Base-by-base conservation (phyloP, 2,797 vertebrate genomes). In the Heteromormyrus szaboi region DNA sequence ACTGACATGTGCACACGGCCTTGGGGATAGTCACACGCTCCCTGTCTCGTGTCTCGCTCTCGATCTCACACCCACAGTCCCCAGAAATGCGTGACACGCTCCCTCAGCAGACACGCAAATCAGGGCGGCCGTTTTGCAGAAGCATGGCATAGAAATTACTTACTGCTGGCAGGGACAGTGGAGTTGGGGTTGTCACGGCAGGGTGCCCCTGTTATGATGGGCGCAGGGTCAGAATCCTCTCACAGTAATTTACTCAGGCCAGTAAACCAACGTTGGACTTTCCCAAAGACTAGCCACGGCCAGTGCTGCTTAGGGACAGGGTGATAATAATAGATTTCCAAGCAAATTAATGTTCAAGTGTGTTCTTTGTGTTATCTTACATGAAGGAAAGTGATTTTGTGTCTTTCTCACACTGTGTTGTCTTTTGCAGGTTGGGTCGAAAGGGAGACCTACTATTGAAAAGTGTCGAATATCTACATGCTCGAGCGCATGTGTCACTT, bases 361-460 rank as follows among this genome's bases (percentile, higher is more conserved):
- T 33, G 65, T 33, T 68, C 65, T 37, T 33, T 12, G 1, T 14
- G 65, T 33, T 33, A 2, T 33, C 65, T 33, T 14, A 68, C 65
- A 68, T 33, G 65, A 68, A 37, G 65, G 25, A 33, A 33, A 14
- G 65, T 68, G 65, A 5, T 6, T 29, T 2, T 68, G 11, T 6
- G 14, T 17, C 11, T 12, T 85, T 37, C 81, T 17, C 87, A 41
- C 12, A 25, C 29, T 65, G 19, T 53, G 89, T 44, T 90, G 91
- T 91, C 93, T 89, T 91, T 93, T 93, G 50, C 92, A 96, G 96
- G 96, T 92, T 96, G 96, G 96, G 95, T 96, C 93, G 96, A 96
- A 92, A 92, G 11, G 91, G 96, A 96, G 93, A 95, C 96, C 4
- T 96, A 96, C 95, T 96, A 96, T 95, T 96, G 95, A 94, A 92